Base-by-base conservation (phyloP, 2,797 vertebrate species). In the Poecile montanus region DNA sequence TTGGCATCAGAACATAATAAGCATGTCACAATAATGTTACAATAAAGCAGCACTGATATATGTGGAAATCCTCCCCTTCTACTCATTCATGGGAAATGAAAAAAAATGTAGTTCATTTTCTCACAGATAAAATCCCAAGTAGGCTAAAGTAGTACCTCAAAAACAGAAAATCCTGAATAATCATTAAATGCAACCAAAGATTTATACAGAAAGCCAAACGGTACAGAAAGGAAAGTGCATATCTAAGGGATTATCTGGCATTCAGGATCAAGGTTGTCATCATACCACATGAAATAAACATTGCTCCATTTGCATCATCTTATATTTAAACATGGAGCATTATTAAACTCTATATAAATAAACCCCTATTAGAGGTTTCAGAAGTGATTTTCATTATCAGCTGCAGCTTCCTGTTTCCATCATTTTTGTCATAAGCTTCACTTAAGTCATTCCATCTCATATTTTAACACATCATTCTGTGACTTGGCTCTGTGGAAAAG, bases 81-180 rank as follows among this genome's bases (percentile, higher is more conserved):
- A 29, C 26, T 62, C 53, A 44, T 72, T n/a, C 77, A 27, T 15
- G 6, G 21, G 23, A 94, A 89, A 88, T 20, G 1, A 71, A 93
- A 85, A 85, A 84, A 68, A 75, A 32, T 2, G 0, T 29, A 70
- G 40, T 85, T 63, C 8, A 71, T 83, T 94, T 89, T 88, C 68
- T 94, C 53, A 62, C 40, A 91, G 65, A 65, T 34, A 68, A 93
- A 91, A 85, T 47, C 56, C 16, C 53, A 91, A 95, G 78, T 61
- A 85, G 67, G 42, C 57, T 92, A 83, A 91, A 91, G 45, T 6
- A 82, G 40, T 74, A 85, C 45, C 32, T 89, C 14, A 7, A 80
- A 94, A 92, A 4, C 34, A 91, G 75, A 95, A 95, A 96, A 97
- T 65, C 75, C 72, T 74, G 72, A 83, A 83, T 68, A 95, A 94